Percentiles rank a stretch among this genome's conserved stretches.
Conservation (phyloP, 2,113 vertebrate genomes). For the Typhlomys cinereus region DNA sequence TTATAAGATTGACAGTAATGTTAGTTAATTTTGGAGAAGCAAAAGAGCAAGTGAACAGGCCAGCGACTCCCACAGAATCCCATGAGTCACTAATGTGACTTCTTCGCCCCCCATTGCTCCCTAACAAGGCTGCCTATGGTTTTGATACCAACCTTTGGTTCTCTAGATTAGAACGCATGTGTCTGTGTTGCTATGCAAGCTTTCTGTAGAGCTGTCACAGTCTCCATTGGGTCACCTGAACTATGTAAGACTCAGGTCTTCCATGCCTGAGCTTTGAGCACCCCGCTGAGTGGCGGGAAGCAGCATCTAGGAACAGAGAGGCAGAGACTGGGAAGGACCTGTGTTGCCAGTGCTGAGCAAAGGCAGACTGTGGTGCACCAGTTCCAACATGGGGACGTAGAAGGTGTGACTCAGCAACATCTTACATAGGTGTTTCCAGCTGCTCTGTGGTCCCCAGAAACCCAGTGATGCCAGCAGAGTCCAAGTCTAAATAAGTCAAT, state of each 20-base stretch:
- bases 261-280: background rate
- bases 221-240: background rate
- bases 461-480: background rate
- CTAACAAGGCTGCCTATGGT: background rate
- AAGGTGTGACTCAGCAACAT: background rate
- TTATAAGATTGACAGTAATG: background rate
- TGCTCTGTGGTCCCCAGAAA: background rate
- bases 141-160: background rate
- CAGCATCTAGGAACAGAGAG: background rate
- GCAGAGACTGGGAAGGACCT: background rate
- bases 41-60: background rate
- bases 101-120: too few species aligned
- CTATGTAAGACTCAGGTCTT: background rate
- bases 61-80: background rate
- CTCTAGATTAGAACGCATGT: background rate
- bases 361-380: accelerated
- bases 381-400: accelerated
- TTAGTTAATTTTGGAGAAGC: background rate
- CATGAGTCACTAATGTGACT: too few species aligned
- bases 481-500: background rate
- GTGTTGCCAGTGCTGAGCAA: accelerated
- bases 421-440: background rate
- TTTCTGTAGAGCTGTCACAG: background rate
- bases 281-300: background rate
- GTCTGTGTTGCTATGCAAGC: background rate